phyloP scores from a whole-genome alignment of 2,113 vertebrate species.

The Dicrurus megarhynchus region DNA sequence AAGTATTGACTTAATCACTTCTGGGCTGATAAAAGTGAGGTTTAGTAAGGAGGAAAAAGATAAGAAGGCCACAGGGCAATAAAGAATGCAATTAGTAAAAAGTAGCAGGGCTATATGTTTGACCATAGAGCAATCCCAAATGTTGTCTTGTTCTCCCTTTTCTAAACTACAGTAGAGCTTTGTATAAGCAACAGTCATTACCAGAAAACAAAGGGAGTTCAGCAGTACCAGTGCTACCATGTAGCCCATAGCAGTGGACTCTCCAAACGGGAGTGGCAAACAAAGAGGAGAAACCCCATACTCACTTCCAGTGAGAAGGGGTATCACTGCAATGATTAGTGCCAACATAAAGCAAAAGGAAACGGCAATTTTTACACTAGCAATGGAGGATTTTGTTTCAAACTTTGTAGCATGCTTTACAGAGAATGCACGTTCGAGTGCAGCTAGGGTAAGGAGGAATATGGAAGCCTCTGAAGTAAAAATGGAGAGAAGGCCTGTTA shows the following conservation, averaged over 20 bases:
- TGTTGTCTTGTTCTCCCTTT: conserved; percentile 78
- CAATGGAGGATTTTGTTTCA: conserved; percentile 65
- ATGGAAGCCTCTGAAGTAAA: conserved; percentile 87
- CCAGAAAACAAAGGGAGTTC: conserved; percentile 87
- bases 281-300: conserved; percentile 84
- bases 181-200: conserved; percentile 87
- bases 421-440: conserved; percentile 82
- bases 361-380: conserved; percentile 62
- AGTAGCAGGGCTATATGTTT: conserved; percentile 90
- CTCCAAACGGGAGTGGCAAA: conserved; percentile 81
- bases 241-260: conserved; percentile 78
- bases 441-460: conserved; percentile 87
- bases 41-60: conserved; percentile 89
- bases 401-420: conserved; percentile 67
- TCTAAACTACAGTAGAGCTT: conserved; percentile 85
- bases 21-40: conserved; percentile 83
- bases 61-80: conserved; percentile 89
- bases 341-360: conserved; percentile 75
- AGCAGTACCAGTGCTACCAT: conserved; percentile 87
- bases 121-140: conserved; percentile 85
- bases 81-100: conserved; percentile 91
- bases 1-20: conserved; percentile 85
- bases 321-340: conserved; percentile 74
- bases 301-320: conserved; percentile 77
- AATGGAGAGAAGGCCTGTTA: conserved; percentile 84